These are phyloP conservation scores for Dendrocincla tyrannina DNA, from an alignment of 2,797 vertebrate genomes.

Conservation along the genomic window DNA sequence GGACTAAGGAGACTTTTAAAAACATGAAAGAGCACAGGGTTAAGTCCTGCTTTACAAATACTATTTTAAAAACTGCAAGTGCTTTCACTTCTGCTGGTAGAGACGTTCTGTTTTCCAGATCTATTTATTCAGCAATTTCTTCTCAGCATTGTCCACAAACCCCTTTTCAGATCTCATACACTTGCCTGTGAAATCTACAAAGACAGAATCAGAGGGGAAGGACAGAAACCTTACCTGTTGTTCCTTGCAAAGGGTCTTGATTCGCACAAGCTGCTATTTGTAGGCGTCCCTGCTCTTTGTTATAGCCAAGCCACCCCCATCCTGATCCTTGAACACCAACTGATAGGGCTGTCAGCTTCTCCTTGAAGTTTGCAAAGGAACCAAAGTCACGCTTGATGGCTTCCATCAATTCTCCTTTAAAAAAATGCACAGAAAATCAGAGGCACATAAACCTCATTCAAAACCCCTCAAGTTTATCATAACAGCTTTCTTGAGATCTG, in stretches of 20 bases:
- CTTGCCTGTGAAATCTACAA: not conserved
- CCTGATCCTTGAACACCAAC: slow-evolving; percentile 96
- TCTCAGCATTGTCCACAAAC: not conserved
- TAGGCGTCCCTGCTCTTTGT: slow-evolving; percentile 86
- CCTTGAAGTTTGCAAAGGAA: slow-evolving; percentile 92
- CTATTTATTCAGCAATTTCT: not conserved
- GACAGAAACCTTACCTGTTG: slow-evolving; percentile 84
- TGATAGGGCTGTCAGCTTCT: slow-evolving; percentile 88
- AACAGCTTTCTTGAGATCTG: not conserved
- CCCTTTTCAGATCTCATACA: not conserved
- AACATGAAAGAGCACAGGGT: too few relatives aligned
- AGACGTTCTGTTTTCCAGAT: not conserved
- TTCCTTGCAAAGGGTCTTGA: slow-evolving; percentile 95
- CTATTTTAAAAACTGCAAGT: not conserved
- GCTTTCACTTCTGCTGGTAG: not conserved
- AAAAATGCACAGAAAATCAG: not conserved
- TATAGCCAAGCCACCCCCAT: slow-evolving; percentile 97
- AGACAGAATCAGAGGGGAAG: not conserved
- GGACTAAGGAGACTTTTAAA: not conserved
- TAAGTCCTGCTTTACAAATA: not conserved
- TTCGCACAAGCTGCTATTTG: slow-evolving; percentile 89
- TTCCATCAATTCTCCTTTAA: slow-evolving; percentile 89
- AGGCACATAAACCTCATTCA: not conserved
- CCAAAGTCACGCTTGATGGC: slow-evolving; percentile 95
- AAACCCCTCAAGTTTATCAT: not conserved